Conservation (phyloP, 2,113 vertebrate genomes). For the Coregonus clupeaformis region DNA sequence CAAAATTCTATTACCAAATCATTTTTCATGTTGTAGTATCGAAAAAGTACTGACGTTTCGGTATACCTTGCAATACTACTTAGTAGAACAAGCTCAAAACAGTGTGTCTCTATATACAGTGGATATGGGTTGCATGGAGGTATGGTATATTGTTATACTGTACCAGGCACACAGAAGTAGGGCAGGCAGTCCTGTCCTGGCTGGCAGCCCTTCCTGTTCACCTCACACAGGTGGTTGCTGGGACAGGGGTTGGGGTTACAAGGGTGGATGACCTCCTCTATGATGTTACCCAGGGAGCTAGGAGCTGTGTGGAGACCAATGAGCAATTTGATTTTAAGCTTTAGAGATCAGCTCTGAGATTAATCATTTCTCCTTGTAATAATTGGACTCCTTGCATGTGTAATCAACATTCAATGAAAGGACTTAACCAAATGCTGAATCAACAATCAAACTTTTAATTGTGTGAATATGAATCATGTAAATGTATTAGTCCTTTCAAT, state of each 20-base stretch:
- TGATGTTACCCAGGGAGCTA: constrained; percentile 81
- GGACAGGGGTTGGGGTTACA: constrained; percentile 97
- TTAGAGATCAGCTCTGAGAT: neutral
- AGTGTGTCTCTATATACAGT: neutral
- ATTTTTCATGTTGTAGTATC: too few species aligned
- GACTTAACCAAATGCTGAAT: neutral
- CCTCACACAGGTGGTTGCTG: constrained; percentile 90
- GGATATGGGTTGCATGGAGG: neutral
- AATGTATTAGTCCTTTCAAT: too few species aligned
- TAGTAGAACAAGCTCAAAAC: too few species aligned
- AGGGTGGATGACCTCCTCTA: constrained; percentile 94
- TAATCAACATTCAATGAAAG: neutral
- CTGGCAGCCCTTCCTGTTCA: constrained; percentile 90
- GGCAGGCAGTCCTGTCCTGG: constrained; percentile 86
- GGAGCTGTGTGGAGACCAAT: constrained; percentile 72
- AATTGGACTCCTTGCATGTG: neutral
- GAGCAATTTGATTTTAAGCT: neutral
- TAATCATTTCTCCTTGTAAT: neutral
- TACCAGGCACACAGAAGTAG: constrained; percentile 89
- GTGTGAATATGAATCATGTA: too few species aligned
- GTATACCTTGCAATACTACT: too few species aligned
- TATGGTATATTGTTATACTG: neutral
- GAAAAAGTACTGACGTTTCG: too few species aligned
- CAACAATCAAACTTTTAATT: too few species aligned
- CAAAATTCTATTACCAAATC: too few species aligned